A percentile compares a stretch with the other conserved stretches of the same genome.
Evolutionary conservation across 2,797 vertebrate genomes (phyloP).

Genomic region (Rhodeus uyekii): DNA sequence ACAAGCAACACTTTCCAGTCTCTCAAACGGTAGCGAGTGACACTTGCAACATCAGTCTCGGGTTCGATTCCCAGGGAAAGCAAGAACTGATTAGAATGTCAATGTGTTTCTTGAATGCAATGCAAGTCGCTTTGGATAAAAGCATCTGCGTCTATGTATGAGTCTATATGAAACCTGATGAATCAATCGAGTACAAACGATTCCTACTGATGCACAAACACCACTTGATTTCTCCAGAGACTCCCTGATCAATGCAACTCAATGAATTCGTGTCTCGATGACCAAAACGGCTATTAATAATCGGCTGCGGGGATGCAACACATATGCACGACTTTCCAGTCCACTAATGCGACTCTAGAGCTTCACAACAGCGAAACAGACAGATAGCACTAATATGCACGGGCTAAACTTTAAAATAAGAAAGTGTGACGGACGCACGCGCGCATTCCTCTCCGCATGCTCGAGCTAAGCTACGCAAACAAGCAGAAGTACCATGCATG

Average conservation of each 20-base stretch:
- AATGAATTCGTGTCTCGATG: not conserved
- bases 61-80: too few species aligned
- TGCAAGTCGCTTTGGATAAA: too few species aligned
- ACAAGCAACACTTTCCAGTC: too few species aligned
- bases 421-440: not conserved
- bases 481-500: not conserved
- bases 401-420: not conserved
- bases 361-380: not conserved
- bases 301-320: not conserved
- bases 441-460: slow-evolving; percentile 6
- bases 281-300: not conserved
- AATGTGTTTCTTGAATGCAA: too few species aligned
- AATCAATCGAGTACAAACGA: not conserved
- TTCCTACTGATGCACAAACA: not conserved
- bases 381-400: not conserved
- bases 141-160: too few species aligned
- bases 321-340: not conserved
- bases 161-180: not conserved
- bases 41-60: too few species aligned
- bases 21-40: too few species aligned
- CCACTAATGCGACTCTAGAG: not conserved
- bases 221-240: not conserved
- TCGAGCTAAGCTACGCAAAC: not conserved
- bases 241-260: not conserved
- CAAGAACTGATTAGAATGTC: too few species aligned